These are phyloP conservation scores for Antheraea mylitta DNA, from an alignment of 1,140 invertebrate species.

Conservation along the genomic window DNA sequence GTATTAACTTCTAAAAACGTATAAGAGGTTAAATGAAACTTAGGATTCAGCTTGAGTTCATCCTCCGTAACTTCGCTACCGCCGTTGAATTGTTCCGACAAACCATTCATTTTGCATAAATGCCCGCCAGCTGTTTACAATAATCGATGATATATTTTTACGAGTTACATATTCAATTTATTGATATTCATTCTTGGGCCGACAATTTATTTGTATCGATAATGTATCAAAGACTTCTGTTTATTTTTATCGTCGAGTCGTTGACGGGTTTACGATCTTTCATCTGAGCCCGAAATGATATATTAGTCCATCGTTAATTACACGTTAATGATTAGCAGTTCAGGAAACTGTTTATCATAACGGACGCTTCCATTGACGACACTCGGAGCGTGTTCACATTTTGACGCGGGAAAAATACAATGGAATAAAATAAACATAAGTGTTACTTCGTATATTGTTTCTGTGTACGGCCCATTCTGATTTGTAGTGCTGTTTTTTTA, in stretches of 20 bases:
- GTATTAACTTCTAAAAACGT: too few relatives aligned
- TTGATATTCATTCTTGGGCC: constrained; percentile 65
- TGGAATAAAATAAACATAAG: constrained; percentile 40
- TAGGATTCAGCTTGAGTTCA: constrained; percentile 2
- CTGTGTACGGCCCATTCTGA: constrained; percentile 40
- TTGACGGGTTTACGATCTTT: constrained; percentile 58
- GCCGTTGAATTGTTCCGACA: constrained; percentile 65
- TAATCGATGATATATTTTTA: constrained; percentile 75
- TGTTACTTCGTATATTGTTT: constrained; percentile 58
- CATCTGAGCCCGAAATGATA: constrained; percentile 34
- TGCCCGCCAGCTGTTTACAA: constrained; percentile 75
- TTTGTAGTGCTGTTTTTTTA: constrained; percentile 49
- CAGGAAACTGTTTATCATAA: constrained; percentile 19
- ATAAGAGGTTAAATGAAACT: too few relatives aligned
- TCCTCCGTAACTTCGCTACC: constrained; percentile 56
- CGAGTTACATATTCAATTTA: constrained; percentile 75
- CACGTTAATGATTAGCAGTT: constrained; percentile 24
- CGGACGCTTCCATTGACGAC: constrained; percentile 14
- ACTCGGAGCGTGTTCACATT: constrained; percentile 22
- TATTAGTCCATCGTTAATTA: constrained; percentile 45
- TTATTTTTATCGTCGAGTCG: constrained; percentile 51
- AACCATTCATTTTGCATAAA: constrained; percentile 68
- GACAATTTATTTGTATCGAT: constrained; percentile 73
- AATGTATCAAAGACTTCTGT: constrained; percentile 70
- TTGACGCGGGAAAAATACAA: constrained; percentile 32